Evolutionary conservation across 2,797 vertebrate species (phyloP).

Genomic region (Periophthalmus magnuspinnatus): DNA sequence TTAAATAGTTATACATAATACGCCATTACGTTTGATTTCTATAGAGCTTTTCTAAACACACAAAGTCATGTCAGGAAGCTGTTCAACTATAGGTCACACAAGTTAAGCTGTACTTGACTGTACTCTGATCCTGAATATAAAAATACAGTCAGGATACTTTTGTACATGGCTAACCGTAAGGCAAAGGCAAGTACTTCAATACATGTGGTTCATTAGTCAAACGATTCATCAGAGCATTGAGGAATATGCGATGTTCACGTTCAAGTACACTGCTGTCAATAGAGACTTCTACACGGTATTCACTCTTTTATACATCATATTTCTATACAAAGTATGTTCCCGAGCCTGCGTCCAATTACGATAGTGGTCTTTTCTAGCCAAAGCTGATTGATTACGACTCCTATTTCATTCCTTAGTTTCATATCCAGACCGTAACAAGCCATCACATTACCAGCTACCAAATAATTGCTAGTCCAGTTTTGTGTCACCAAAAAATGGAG

Average conservation of each 20-base stretch:
- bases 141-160: slow-evolving; percentile 12
- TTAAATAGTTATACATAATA: background rate
- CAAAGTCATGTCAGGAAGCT: slow-evolving; percentile 1
- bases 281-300: background rate
- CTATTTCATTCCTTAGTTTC: background rate
- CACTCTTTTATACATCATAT: no score
- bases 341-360: no score
- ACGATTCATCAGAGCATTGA: background rate
- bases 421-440: background rate
- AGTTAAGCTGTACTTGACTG: background rate
- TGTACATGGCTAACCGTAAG: background rate
- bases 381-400: background rate
- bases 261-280: background rate
- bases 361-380: background rate
- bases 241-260: background rate
- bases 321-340: no score
- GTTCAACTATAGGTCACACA: slow-evolving; percentile 7
- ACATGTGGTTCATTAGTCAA: background rate
- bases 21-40: background rate
- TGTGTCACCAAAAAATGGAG: slow-evolving; percentile 7
- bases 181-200: background rate
- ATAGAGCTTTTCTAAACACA: background rate
- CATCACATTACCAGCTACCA: slow-evolving; percentile 1
- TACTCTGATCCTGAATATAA: slow-evolving; percentile 6
- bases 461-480: slow-evolving; percentile 7